Percentiles rank a stretch among this genome's conserved stretches.
phyloP scores from a whole-genome alignment of 2,888 invertebrate genomes.

The Lasius fuliginosus region DNA sequence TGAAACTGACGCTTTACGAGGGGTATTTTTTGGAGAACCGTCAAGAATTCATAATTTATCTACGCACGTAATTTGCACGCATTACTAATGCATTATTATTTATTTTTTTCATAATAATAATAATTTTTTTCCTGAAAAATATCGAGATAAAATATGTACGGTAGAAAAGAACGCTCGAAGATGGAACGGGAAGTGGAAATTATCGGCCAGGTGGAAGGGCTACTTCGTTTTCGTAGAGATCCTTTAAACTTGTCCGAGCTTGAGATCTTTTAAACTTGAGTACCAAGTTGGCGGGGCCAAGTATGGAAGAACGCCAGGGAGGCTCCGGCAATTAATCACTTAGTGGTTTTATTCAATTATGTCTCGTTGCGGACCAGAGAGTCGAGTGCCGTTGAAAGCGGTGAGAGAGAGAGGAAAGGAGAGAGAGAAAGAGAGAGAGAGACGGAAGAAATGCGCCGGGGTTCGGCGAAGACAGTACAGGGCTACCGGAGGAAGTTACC shows the following conservation, averaged over 20 bases:
- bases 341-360: conserved; percentile 83
- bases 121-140: neutral
- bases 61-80: neutral
- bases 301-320: conserved; percentile 65
- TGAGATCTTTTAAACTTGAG: conserved; percentile 68
- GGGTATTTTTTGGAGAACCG: neutral
- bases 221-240: conserved; percentile 36
- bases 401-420: conserved; percentile 9
- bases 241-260: conserved; percentile 43
- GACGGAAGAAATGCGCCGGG: conserved; percentile 55
- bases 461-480: conserved; percentile 40
- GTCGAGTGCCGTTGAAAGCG: conserved; percentile 63
- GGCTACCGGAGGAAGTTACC: conserved; percentile 41
- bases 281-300: conserved; percentile 60
- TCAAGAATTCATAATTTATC: conserved; percentile 4
- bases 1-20: neutral
- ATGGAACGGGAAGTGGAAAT: conserved; percentile 7
- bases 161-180: neutral
- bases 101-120: neutral
- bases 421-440: conserved; percentile 19
- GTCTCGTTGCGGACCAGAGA: conserved; percentile 71
- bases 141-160: neutral
- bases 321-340: conserved; percentile 81
- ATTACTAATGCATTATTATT: neutral
- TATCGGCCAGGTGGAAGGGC: conserved; percentile 1